Evolutionary conservation across 2,797 vertebrate genomes (phyloP).

Genomic region (Pangasius macronema): DNA sequence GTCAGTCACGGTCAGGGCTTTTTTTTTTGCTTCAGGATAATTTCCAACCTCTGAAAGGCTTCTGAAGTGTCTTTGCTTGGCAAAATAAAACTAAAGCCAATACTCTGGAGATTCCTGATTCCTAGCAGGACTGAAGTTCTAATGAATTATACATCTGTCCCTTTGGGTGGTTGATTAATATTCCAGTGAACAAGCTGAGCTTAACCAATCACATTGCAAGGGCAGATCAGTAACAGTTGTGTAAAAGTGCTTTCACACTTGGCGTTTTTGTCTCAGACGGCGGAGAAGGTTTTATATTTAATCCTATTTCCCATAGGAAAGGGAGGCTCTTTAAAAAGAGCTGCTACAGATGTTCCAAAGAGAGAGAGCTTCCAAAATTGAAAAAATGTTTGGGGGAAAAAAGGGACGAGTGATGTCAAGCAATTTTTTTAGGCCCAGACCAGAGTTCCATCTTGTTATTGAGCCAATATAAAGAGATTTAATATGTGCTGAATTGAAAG

Average conservation of each 20-base stretch:
- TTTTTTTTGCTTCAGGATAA: neutral
- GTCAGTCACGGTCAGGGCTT: neutral
- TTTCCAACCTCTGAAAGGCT: neutral
- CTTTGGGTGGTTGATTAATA: neutral
- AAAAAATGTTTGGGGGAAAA: neutral
- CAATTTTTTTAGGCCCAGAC: neutral
- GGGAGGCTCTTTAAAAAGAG: neutral
- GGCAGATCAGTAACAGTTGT: slow-evolving; percentile 11
- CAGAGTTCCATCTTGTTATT: neutral
- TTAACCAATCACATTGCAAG: neutral
- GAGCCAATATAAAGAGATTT: neutral
- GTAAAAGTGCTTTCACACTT: neutral
- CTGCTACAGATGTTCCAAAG: neutral
- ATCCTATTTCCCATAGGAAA: neutral
- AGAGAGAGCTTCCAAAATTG: neutral
- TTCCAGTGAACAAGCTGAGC: neutral
- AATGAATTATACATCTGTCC: slow-evolving; percentile 13
- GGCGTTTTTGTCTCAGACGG: neutral
- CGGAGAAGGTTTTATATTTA: neutral
- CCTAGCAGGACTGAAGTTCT: neutral
- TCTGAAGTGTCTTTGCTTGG: neutral
- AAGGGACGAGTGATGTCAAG: neutral
- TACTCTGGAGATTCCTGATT: neutral
- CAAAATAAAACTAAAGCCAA: neutral
- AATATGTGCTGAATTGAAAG: neutral